Conservation (phyloP, 2,888 invertebrate genomes). For the Aspidapion aeneum region DNA sequence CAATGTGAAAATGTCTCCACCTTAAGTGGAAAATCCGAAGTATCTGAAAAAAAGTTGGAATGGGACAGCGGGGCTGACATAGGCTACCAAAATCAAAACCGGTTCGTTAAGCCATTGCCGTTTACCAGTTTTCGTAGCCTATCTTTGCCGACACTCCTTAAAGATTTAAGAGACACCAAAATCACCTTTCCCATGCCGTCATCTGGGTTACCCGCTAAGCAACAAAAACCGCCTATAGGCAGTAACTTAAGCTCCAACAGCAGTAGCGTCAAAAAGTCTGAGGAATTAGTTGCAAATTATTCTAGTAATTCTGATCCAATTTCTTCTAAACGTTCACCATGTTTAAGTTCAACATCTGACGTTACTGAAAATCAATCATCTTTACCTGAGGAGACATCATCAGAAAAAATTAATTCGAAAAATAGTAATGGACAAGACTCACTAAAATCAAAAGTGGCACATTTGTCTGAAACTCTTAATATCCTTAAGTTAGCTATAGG, state of each 20-base stretch:
- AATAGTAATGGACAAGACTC: slow-evolving; percentile 9
- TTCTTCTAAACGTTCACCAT: neutral
- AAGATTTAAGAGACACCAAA: slow-evolving; percentile 14
- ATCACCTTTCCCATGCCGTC: neutral
- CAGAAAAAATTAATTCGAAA: neutral
- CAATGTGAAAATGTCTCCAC: neutral
- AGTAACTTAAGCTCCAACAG: neutral
- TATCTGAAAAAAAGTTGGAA: slow-evolving; percentile 63
- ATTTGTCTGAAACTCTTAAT: slow-evolving; percentile 27
- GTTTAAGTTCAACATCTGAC: neutral
- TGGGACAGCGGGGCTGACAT: slow-evolving; percentile 89
- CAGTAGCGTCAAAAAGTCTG: slow-evolving; percentile 7
- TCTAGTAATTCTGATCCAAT: slow-evolving; percentile 18
- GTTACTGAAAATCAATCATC: neutral
- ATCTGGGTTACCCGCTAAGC: neutral
- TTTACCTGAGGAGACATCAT: too few species aligned
- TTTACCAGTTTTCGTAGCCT: slow-evolving; percentile 42
- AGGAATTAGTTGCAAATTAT: slow-evolving; percentile 11
- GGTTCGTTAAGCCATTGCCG: slow-evolving; percentile 40
- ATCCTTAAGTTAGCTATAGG: slow-evolving; percentile 42
- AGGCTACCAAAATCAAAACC: slow-evolving; percentile 56
- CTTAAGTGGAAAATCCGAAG: neutral
- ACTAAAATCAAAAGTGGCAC: slow-evolving; percentile 18
- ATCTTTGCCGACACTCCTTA: slow-evolving; percentile 39
- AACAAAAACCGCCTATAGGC: neutral